Percentiles rank a stretch among this genome's conserved stretches.
Evolutionary conservation across 2,888 invertebrate genomes (phyloP).

Genomic region (Andrena chrysosceles): DNA sequence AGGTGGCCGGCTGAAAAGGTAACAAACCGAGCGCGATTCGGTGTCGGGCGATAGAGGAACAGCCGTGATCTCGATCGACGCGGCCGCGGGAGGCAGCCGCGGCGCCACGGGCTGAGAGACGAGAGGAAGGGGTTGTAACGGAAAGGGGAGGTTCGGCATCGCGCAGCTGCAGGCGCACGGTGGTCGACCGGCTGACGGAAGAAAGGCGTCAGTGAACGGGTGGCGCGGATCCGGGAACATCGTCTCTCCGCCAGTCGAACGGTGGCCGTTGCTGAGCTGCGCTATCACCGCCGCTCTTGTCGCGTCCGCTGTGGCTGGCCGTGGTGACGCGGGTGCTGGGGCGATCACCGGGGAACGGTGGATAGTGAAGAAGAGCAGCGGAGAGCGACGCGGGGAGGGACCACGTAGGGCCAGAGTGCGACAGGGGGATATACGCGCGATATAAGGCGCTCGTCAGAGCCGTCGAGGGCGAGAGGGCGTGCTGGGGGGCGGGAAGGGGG

Average conservation of each 20-base stretch:
- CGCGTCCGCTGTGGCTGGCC: not conserved
- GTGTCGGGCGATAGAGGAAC: slow-evolving; percentile 23
- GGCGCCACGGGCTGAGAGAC: not conserved
- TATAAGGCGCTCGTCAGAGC: slow-evolving; percentile 54
- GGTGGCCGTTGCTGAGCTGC: slow-evolving; percentile 3
- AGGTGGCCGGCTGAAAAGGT: slow-evolving; percentile 33
- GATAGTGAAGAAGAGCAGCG: not conserved
- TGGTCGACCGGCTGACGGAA: slow-evolving; percentile 65
- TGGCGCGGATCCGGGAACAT: slow-evolving; percentile 62
- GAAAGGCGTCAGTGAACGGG: slow-evolving; percentile 71
- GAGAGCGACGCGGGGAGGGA: not conserved
- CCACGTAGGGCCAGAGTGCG: not conserved
- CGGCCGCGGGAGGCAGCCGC: not conserved
- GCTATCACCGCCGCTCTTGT: not conserved
- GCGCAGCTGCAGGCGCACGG: slow-evolving; percentile 69
- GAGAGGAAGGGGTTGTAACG: not conserved
- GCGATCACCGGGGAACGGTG: not conserved
- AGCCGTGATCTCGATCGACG: slow-evolving; percentile 60
- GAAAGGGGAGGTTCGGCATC: slow-evolving; percentile 43
- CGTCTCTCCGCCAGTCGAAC: slow-evolving; percentile 35
- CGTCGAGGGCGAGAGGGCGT: slow-evolving; percentile 61
- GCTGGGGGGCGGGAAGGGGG: slow-evolving; percentile 66
- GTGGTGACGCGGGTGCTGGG: slow-evolving; percentile 1
- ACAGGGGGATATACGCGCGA: slow-evolving; percentile 22
- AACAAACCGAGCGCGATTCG: slow-evolving; percentile 35